Evolutionary conservation across 2,888 invertebrate species (phyloP), one percentile per base, ranked within the genome.

Genomic region (Branchipolynoe longqiensis): DNA sequence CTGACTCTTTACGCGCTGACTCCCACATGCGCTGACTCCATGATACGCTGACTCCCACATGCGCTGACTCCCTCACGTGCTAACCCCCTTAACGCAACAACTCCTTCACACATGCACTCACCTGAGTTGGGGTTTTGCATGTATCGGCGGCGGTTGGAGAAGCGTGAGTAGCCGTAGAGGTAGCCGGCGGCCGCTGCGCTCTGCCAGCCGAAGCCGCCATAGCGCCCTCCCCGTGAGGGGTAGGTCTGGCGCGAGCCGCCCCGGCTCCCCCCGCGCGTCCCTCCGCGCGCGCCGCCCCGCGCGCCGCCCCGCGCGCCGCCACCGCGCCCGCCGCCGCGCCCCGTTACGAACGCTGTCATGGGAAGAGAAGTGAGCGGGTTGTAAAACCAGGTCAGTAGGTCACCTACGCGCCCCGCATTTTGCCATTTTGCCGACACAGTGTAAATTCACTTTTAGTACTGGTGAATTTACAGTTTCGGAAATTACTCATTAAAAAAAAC

Each of bases 151-250:
- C 84, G 33, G 6, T 31, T 25, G 14, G 59, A 59, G 84, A 69
- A 84, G 41, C 69, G 38, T 18, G 48, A 28, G 18, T 33, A 69
- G 25, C 84, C 84, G 54, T 84, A 84, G 36, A 84, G 38, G 28
- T 36, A 18, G 22, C 84, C 84, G 25, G 48, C 84, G 0, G 69
- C 69, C 0, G 84, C 84, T 33, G 84, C 84, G 31, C 40, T 69
- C 69, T 84, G 64, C 84, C 84, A 84, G 14, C 69, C 64, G 22
- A 41, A 54, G 1, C 56, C 56, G 1, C 81, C 81, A 54, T 81
- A 81, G 25, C 73, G 73, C 2, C 25, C 73, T 1, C 73, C 73
- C 4, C 73, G 73, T 31, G 28, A 31, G 28, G 3, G 3, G 1
- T 2, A 3, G 25, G 62, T 28, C n/a, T 18, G 25, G 8, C 14